Base-by-base conservation (phyloP, 2,888 invertebrate species). In the Chloroclysta siterata region DNA sequence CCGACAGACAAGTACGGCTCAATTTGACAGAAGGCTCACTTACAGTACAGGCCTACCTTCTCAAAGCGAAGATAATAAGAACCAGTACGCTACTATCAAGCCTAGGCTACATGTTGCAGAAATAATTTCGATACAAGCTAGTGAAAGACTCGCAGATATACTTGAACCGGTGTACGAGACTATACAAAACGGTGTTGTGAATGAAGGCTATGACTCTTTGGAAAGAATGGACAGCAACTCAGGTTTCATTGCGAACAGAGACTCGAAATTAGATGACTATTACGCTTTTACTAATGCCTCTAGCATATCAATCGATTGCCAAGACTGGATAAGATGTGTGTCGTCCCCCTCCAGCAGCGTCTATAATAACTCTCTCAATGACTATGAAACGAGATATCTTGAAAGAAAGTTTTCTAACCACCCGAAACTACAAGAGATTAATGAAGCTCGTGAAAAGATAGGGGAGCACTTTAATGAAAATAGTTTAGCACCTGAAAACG, bases 151-250 rank as follows among this genome's bases (percentile, higher is more conserved):
- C 28, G 91, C 90, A 2, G 90, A 90, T 66, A 88, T 92, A 52
- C 77, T 93, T 63, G 92, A 93, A 57, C 93, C 93, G 13, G 82
- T 89, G 1, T 92, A 92, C 59, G 93, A 93, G 81, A 88, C 88
- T 10, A 84, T 93, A 62, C 82, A 86, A 58, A 81, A 80, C 65
- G 85, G 84, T 48, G 60, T 79, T 10, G 75, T 77, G 5, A 89
- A 87, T 61, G 83, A 83, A 68, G 81, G 85, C 2, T 90, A 89
- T 62, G 88, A 89, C 68, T 83, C 80, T 13, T 68, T 84, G 58
- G 85, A 85, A 65, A 78, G 83, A 52, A 82, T 83, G 0, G 83
- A 84, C 46, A 82, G 79, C 50, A 82, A 86, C 69, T 85, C 85
- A 0, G 85, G 80, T 14, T 81, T 80, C 53, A 79, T 79, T 54